Conservation (phyloP, 2,113 vertebrate genomes). For the Haplochromis burtoni region DNA sequence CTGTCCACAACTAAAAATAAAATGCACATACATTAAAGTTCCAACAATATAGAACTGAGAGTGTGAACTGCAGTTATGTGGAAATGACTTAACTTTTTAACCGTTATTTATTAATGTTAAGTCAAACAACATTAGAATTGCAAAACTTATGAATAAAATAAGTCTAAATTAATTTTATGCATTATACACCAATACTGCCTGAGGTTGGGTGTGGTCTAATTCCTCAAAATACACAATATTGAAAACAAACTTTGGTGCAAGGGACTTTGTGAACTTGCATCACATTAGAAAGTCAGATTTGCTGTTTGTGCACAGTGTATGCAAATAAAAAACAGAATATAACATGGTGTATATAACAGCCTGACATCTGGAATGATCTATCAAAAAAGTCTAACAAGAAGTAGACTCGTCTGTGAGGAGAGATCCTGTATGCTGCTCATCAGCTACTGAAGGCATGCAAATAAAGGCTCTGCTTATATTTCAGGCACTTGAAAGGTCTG, state of each 20-base stretch:
- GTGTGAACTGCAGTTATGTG: background rate
- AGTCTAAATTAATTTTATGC: background rate
- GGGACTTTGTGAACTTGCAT: background rate
- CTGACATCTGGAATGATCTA: background rate
- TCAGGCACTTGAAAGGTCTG: background rate
- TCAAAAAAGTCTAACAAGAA: background rate
- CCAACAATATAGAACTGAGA: background rate
- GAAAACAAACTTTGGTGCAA: background rate
- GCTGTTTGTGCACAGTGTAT: background rate
- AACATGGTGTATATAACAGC: background rate
- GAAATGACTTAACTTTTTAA: background rate
- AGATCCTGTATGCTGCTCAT: background rate
- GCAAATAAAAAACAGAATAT: background rate
- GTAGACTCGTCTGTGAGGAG: background rate
- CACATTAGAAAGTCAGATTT: background rate
- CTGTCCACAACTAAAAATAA: background rate
- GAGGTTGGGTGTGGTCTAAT: background rate
- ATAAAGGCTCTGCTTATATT: background rate
- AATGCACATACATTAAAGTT: background rate
- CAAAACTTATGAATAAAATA: background rate
- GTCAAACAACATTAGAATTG: background rate
- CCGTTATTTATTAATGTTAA: background rate
- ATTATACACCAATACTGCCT: background rate
- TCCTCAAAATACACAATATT: background rate
- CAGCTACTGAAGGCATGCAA: background rate